Percentiles rank a stretch among this genome's conserved stretches.
Conservation (phyloP, 2,888 invertebrate genomes). For the Troides oblongomaculatus region DNA sequence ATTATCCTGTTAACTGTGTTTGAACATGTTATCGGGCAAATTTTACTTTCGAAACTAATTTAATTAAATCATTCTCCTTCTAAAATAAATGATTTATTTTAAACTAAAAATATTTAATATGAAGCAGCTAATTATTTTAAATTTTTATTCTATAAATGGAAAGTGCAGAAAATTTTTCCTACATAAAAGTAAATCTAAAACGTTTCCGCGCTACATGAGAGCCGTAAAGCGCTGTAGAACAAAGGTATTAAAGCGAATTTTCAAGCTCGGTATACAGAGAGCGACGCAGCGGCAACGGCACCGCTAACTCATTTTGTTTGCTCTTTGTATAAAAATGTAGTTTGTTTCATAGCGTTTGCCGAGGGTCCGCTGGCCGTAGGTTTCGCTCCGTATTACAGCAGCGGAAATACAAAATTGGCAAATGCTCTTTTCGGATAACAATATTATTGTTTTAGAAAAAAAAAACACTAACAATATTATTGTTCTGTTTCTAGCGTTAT, state of each 20-base stretch:
- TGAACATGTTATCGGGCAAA: not conserved
- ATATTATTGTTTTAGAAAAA: not conserved
- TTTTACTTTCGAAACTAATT: not conserved
- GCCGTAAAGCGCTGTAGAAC: conserved; percentile 73
- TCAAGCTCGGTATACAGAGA: conserved; percentile 68
- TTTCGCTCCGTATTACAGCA: conserved; percentile 50
- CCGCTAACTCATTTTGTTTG: conserved; percentile 74
- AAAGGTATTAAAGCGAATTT: conserved; percentile 77
- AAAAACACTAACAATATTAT: not conserved
- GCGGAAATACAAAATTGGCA: conserved; percentile 46
- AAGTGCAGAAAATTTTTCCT: conserved; percentile 48
- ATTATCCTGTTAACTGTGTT: not conserved
- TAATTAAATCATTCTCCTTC: not conserved
- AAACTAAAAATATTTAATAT: not conserved
- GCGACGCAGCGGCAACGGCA: conserved; percentile 66
- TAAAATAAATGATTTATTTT: not conserved
- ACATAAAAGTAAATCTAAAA: conserved; percentile 60
- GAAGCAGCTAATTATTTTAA: conserved; percentile 32
- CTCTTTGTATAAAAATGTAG: conserved; percentile 69
- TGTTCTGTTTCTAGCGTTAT: not conserved
- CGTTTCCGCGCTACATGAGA: conserved; percentile 65
- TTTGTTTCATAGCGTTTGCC: conserved; percentile 64
- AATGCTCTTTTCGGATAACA: conserved; percentile 47
- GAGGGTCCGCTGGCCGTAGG: conserved; percentile 41
- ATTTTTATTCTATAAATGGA: conserved; percentile 45